A percentile compares a stretch with the other conserved stretches of the same genome.
These are phyloP conservation scores for Diaprepes abbreviatus DNA, from an alignment of 2,888 invertebrate species.

Conservation along the genomic window DNA sequence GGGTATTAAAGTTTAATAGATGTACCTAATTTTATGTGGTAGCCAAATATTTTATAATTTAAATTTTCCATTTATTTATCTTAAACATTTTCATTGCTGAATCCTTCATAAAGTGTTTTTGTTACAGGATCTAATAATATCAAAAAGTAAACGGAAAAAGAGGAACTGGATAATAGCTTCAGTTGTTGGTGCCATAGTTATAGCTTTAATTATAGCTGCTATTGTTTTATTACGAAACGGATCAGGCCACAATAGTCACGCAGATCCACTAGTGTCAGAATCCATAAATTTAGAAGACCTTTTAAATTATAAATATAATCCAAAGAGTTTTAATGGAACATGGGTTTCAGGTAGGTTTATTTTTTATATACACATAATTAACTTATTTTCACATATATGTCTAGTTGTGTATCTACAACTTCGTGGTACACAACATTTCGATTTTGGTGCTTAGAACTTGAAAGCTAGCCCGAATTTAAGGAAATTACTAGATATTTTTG, in stretches of 20 bases:
- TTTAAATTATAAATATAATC: constrained; percentile 76
- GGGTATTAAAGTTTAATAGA: no score
- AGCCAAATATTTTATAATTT: no score
- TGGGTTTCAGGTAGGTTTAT: constrained; percentile 80
- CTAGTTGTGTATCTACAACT: no score
- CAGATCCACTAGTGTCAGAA: constrained; percentile 53
- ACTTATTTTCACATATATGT: no score
- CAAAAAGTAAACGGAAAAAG: constrained; percentile 71
- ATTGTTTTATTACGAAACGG: constrained; percentile 58
- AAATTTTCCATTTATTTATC: neutral
- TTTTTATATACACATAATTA: constrained; percentile 26
- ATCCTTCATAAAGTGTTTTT: constrained; percentile 29
- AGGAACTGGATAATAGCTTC: constrained; percentile 71
- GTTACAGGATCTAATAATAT: constrained; percentile 74
- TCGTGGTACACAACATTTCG: no score
- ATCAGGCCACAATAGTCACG: constrained; percentile 42
- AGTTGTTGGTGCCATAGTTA: constrained; percentile 70
- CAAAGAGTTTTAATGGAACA: constrained; percentile 82
- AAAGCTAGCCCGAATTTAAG: no score
- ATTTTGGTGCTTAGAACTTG: no score
- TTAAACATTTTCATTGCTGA: neutral
- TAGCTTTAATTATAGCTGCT: constrained; percentile 75
- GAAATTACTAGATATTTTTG: no score
- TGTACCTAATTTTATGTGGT: no score
- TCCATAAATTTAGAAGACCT: constrained; percentile 79